Percentiles rank a stretch among this genome's conserved stretches.
These are phyloP conservation scores for Porites cylindrica DNA, from an alignment of 92 coral and sea anemone species.

Conservation along the genomic window DNA sequence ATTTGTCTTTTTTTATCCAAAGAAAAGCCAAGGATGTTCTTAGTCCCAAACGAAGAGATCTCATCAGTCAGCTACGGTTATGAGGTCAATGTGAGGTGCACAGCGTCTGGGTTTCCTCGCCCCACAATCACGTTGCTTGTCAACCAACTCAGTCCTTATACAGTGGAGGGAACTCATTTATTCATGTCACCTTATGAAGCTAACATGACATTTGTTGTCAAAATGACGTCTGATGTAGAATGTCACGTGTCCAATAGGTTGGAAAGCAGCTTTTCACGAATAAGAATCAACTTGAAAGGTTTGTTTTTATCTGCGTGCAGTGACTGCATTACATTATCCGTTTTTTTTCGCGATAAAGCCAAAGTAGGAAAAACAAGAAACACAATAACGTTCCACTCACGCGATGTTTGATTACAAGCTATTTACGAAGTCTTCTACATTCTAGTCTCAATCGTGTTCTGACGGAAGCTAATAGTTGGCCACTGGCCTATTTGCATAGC, in stretches of 20 bases:
- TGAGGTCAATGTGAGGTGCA: slow-evolving; percentile 29
- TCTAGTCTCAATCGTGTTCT: no score
- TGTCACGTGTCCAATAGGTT: slow-evolving; percentile 62
- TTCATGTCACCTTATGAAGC: slow-evolving; percentile 49
- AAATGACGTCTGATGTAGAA: slow-evolving; percentile 55
- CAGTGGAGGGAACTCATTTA: not conserved
- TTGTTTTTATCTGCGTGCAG: not conserved
- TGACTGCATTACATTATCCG: no score
- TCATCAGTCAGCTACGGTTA: slow-evolving; percentile 2
- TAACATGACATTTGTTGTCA: slow-evolving; percentile 53
- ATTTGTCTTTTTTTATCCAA: not conserved
- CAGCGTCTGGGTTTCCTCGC: slow-evolving; percentile 69
- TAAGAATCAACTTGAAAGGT: slow-evolving; percentile 60
- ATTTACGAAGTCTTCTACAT: no score
- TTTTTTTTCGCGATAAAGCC: no score
- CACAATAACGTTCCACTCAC: no score
- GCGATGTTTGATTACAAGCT: no score
- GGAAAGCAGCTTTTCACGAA: slow-evolving; percentile 37
- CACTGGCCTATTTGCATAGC: no score
- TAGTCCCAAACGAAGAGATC: slow-evolving; percentile 3
- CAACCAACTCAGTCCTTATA: slow-evolving; percentile 30
- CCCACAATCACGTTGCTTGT: slow-evolving; percentile 52
- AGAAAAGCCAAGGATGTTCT: slow-evolving; percentile 37
- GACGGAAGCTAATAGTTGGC: no score
- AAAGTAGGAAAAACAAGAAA: no score